These are phyloP conservation scores for Diplodus sargus DNA, from an alignment of 2,797 vertebrate species.

Conservation along the genomic window DNA sequence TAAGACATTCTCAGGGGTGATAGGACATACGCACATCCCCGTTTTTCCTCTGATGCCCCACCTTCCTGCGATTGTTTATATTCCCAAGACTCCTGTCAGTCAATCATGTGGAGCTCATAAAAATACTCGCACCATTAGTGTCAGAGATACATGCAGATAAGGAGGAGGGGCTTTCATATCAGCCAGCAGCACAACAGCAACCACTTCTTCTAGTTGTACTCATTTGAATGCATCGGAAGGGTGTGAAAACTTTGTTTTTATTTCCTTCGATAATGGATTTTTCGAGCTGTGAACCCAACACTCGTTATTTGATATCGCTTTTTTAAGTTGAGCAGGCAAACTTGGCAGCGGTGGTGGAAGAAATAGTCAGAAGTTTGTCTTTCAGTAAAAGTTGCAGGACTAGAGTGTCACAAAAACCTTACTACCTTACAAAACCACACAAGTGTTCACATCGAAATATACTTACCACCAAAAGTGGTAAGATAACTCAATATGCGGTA, in stretches of 20 bases:
- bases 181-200: background rate
- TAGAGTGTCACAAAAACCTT: too few species aligned
- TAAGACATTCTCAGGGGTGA: conserved; percentile 20
- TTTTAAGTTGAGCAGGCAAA: background rate
- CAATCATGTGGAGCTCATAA: conserved; percentile 51
- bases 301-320: background rate
- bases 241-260: background rate
- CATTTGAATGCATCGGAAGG: background rate
- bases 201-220: background rate
- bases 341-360: background rate
- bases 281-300: background rate
- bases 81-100: conserved; percentile 24
- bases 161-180: conserved; percentile 1
- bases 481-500: background rate
- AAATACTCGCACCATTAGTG: conserved; percentile 15
- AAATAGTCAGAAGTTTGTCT: background rate
- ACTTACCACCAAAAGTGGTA: background rate
- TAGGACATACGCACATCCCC: conserved; percentile 49
- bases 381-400: background rate
- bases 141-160: conserved; percentile 28
- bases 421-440: background rate
- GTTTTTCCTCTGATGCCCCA: conserved; percentile 22
- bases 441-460: background rate
- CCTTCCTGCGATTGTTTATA: conserved; percentile 62
- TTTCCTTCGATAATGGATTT: background rate